Evolutionary conservation across 2,113 vertebrate genomes (phyloP).

Genomic region (Dipodomys ordii): DNA sequence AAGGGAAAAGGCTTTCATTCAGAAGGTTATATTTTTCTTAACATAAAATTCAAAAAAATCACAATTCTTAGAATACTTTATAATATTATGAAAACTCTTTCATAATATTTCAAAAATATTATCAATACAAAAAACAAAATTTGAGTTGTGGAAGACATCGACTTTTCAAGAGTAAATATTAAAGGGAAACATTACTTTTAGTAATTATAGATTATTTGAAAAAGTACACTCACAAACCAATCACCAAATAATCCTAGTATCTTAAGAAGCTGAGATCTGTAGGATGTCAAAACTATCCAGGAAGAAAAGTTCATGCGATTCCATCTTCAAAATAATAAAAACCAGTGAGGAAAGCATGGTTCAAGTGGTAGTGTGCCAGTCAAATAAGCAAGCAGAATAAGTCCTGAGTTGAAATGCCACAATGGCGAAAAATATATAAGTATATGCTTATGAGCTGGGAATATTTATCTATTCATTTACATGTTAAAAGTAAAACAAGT

Average conservation of each 20-base stretch:
- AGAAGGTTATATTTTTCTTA: not conserved
- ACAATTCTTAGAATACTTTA: not conserved
- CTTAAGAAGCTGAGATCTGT: too few species aligned
- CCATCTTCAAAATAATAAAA: too few species aligned
- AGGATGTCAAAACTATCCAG: too few species aligned
- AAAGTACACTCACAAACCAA: too few species aligned
- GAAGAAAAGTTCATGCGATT: too few species aligned
- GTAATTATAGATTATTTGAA: too few species aligned
- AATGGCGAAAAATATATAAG: not conserved
- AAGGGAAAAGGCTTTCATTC: not conserved
- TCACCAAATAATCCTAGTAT: too few species aligned
- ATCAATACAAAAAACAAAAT: not conserved
- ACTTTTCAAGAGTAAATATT: not conserved
- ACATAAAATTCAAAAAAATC: not conserved
- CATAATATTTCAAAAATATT: constrained; percentile 18
- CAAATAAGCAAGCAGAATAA: too few species aligned
- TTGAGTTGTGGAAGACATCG: not conserved
- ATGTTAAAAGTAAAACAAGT: not conserved
- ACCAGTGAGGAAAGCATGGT: too few species aligned
- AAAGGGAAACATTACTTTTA: not conserved
- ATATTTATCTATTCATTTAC: not conserved
- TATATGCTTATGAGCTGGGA: not conserved
- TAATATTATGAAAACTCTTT: not conserved
- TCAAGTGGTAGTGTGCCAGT: too few species aligned
- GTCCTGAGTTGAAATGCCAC: too few species aligned